Base-by-base conservation (phyloP, 2,888 invertebrate genomes). In the Strigamia transsilvanica region DNA sequence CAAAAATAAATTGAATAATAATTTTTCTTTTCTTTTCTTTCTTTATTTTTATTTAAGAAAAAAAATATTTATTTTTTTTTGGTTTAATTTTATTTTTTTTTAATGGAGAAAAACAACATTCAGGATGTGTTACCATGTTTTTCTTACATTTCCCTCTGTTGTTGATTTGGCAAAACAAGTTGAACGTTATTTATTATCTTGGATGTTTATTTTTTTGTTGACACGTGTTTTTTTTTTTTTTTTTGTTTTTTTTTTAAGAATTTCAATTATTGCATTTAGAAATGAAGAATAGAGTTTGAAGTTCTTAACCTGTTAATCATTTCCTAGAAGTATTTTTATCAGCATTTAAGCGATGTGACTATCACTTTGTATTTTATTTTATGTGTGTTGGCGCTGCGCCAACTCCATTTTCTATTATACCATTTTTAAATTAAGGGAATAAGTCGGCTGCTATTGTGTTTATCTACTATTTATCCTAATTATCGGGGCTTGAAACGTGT, bases 281-380 rank as follows among this genome's bases (percentile, higher is more conserved):
- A 32, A 73, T 10, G 32, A 27, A 32, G 27, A 15, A 32, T 73
- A 15, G 32, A 2, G 73, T 18, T 56, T 18, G 27, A 27, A 73
- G 73, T 73, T 73, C 73, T 27, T 73, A 73, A 73, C 73, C 73
- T 73, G 73, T 73, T 73, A 73, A 73, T 73, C 73, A 73, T 73
- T 73, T 73, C 73, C 73, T 73, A 73, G 73, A 73, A 73, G 27
- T 73, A 73, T 73, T 73, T 73, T 73, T 73, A 73, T 73, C 73
- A 73, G 73, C 73, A 73, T 73, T 73, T 73, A 73, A 73, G 73
- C 73, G 73, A 73, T 73, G 73, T 32, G 73, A 73, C 73, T 73
- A 73, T 73, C 73, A 73, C 73, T 73, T 73, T 73, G 73, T 73
- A 73, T 73, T 73, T 73, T 73, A 73, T 73, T 73, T 73, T 73